Evolutionary conservation across 2,888 invertebrate genomes (phyloP).

Genomic region (Vanessa cardui): DNA sequence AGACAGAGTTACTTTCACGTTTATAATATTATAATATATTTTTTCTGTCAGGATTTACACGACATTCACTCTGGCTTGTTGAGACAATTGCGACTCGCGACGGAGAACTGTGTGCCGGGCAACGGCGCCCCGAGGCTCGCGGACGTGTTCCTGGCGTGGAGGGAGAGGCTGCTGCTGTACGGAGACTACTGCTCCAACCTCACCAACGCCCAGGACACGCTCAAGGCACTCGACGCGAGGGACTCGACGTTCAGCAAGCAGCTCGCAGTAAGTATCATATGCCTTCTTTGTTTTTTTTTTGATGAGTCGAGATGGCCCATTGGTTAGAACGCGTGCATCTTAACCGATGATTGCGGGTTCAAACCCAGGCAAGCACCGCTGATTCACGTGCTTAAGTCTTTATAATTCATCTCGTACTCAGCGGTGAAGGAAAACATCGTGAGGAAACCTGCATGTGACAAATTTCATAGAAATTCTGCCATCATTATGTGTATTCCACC

Average conservation of each 20-base stretch:
- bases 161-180: slow-evolving; percentile 95
- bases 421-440: too few species aligned
- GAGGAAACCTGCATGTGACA: too few species aligned
- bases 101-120: slow-evolving; percentile 82
- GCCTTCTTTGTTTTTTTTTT: not conserved
- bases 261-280: slow-evolving; percentile 83
- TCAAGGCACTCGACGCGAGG: slow-evolving; percentile 89
- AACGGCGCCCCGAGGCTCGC: slow-evolving; percentile 82
- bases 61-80: slow-evolving; percentile 94
- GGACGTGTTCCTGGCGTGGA: slow-evolving; percentile 94
- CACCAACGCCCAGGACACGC: slow-evolving; percentile 91
- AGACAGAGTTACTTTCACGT: too few species aligned
- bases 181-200: slow-evolving; percentile 98
- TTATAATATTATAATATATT: too few species aligned
- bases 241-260: slow-evolving; percentile 86
- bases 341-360: too few species aligned
- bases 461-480: too few species aligned
- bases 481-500: too few species aligned
- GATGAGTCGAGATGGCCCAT: too few species aligned
- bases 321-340: too few species aligned
- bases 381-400: too few species aligned
- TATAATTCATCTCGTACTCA: too few species aligned
- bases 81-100: slow-evolving; percentile 89
- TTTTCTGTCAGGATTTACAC: slow-evolving; percentile 87
- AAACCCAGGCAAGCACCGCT: too few species aligned